These are phyloP conservation scores for Theropithecus gelada DNA, from an alignment of 2,113 vertebrate genomes.

Conservation along the genomic window DNA sequence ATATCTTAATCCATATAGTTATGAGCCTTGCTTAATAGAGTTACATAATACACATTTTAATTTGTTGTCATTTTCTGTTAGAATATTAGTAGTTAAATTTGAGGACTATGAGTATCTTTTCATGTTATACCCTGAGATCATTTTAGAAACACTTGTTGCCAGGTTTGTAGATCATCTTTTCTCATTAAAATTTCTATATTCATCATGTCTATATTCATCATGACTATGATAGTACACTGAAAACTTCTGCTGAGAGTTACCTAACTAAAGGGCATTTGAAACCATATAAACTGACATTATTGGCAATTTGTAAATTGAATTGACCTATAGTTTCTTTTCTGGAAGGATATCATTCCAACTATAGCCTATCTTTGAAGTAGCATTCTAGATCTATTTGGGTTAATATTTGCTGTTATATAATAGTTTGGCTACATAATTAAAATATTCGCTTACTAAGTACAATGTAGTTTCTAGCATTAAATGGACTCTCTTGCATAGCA, in stretches of 20 bases:
- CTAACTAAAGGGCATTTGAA: neutral
- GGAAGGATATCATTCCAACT: neutral
- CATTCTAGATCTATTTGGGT: slow-evolving; percentile 38
- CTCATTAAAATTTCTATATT: neutral
- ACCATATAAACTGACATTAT: slow-evolving; percentile 9
- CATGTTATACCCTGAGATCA: neutral
- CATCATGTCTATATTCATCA: neutral
- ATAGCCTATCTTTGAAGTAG: neutral
- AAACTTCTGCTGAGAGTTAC: neutral
- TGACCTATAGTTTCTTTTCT: neutral
- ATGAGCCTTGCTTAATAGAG: neutral
- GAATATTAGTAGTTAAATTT: neutral
- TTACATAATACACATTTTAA: neutral
- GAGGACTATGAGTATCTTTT: neutral
- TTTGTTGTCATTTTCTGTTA: neutral
- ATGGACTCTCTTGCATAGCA: slow-evolving; percentile 57
- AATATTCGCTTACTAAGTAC: slow-evolving; percentile 60
- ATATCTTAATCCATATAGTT: neutral
- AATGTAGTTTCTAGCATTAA: slow-evolving; percentile 68
- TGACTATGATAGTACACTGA: neutral
- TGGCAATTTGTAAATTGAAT: slow-evolving; percentile 19
- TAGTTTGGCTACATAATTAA: slow-evolving; percentile 66
- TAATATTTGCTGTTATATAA: slow-evolving; percentile 71
- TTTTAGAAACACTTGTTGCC: neutral
- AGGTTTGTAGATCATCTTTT: slow-evolving; percentile 19